These are phyloP conservation scores for Lycodopsis pacificus DNA, from an alignment of 2,797 vertebrate species.

Conservation along the genomic window DNA sequence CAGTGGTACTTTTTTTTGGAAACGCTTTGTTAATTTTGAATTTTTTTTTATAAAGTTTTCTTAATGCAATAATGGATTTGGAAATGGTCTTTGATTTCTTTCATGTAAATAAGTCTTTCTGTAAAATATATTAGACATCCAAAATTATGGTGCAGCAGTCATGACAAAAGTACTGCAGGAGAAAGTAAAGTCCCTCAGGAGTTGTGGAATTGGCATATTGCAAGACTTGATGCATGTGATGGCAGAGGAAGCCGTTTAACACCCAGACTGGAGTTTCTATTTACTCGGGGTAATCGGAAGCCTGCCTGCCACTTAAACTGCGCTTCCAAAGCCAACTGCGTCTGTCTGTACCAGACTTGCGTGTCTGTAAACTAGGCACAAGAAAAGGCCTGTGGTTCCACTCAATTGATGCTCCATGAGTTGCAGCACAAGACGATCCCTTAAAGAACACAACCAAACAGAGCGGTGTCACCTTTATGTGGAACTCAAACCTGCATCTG, in stretches of 20 bases:
- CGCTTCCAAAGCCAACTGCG: background rate
- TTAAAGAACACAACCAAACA: background rate
- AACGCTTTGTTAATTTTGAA: constrained; percentile 30
- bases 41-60: constrained; percentile 62
- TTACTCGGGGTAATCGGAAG: background rate
- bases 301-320: background rate
- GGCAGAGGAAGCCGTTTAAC: background rate
- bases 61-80: constrained; percentile 35
- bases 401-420: background rate
- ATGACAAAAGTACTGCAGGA: background rate
- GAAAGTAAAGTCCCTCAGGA: background rate
- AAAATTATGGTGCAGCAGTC: background rate
- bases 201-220: background rate
- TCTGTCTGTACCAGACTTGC: background rate
- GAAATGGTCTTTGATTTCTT: constrained; percentile 18
- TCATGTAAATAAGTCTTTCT: background rate
- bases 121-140: background rate
- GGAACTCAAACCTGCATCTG: background rate
- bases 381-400: background rate
- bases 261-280: background rate
- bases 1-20: constrained; percentile 12
- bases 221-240: background rate
- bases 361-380: too few species aligned
- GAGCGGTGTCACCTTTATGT: background rate
- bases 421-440: background rate